phyloP scores from a whole-genome alignment of 2,888 invertebrate genomes.

The Autographa pulchrina region DNA sequence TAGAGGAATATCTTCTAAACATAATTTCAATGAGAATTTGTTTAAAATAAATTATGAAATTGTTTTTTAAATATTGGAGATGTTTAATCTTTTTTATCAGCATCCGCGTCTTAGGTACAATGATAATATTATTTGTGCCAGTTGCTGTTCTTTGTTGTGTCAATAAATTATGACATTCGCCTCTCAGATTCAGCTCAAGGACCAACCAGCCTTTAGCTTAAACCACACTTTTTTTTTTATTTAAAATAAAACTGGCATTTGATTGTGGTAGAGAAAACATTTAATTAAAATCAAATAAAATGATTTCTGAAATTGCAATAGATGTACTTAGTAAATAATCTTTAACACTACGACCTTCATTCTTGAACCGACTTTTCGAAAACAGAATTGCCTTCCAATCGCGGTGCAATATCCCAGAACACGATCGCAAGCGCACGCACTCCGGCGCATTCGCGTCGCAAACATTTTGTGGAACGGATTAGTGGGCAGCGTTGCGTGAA shows the following conservation, averaged over 20 bases:
- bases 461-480: constrained; percentile 80
- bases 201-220: background rate
- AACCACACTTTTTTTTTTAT: background rate
- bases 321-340: constrained; percentile 29
- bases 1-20: no score
- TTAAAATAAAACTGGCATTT: background rate
- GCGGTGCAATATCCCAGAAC: constrained; percentile 68
- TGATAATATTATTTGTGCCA: background rate
- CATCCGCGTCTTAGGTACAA: background rate
- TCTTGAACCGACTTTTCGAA: constrained; percentile 58
- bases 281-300: background rate
- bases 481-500: constrained; percentile 82
- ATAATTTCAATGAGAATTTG: no score
- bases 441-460: constrained; percentile 60
- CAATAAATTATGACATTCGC: background rate
- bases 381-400: constrained; percentile 48
- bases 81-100: background rate
- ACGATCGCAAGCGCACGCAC: constrained; percentile 63
- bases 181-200: constrained; percentile 1
- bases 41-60: background rate
- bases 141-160: background rate
- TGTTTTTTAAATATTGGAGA: background rate
- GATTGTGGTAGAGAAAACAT: background rate
- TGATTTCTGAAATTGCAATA: background rate
- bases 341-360: constrained; percentile 55